phyloP scores from a whole-genome alignment of 2,888 invertebrate genomes.

The Sinelater perroti region DNA sequence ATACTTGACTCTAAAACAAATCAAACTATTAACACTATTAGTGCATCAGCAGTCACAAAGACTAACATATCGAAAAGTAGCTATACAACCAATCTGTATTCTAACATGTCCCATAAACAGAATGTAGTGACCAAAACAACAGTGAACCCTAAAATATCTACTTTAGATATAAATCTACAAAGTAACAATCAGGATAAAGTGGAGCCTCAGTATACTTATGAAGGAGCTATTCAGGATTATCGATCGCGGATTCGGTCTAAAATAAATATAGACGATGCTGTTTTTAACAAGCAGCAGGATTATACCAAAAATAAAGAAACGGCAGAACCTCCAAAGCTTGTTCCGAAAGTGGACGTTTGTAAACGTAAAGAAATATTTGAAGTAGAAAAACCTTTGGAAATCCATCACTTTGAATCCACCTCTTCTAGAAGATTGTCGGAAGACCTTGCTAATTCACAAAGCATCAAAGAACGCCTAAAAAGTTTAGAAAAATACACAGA shows the following conservation, averaged over 20 bases:
- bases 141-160: not conserved
- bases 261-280: constrained; percentile 55
- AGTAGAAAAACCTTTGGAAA: constrained; percentile 67
- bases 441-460: constrained; percentile 72
- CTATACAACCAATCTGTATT: constrained; percentile 10
- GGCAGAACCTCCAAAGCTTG: constrained; percentile 52
- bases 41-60: not conserved
- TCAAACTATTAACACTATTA: constrained; percentile 8
- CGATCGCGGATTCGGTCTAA: constrained; percentile 75
- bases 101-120: constrained; percentile 13
- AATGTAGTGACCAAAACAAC: constrained; percentile 3
- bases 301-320: constrained; percentile 52
- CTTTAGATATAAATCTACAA: constrained; percentile 19
- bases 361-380: constrained; percentile 87
- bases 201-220: constrained; percentile 86
- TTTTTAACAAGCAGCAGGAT: constrained; percentile 49
- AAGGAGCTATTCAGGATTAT: constrained; percentile 87
- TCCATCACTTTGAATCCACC: constrained; percentile 57
- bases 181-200: constrained; percentile 60
- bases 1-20: constrained; percentile 23
- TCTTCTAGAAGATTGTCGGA: constrained; percentile 66
- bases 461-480: constrained; percentile 77
- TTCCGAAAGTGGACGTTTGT: constrained; percentile 83
- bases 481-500: constrained; percentile 73
- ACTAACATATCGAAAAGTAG: constrained; percentile 5